Percentiles rank a stretch among this genome's conserved stretches.
These are phyloP conservation scores for Avahi laniger DNA, from an alignment of 2,797 vertebrate species.

Conservation along the genomic window DNA sequence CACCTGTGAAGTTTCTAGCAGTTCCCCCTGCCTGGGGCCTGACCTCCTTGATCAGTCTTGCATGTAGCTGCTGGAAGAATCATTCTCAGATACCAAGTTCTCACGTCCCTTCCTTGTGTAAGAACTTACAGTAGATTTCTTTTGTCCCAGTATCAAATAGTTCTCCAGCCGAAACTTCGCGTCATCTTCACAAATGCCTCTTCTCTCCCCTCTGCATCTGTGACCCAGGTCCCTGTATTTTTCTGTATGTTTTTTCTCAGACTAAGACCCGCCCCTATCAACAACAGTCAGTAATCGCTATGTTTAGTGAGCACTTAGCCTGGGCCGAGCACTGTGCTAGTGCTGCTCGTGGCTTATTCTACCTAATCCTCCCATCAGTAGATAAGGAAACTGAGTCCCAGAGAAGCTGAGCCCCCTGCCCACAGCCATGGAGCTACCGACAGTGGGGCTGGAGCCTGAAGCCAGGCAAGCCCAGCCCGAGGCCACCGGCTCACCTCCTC, in stretches of 20 bases:
- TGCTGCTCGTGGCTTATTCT: background rate
- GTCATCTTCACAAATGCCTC: background rate
- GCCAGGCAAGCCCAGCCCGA: background rate
- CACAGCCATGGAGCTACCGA: background rate
- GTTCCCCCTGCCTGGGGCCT: background rate
- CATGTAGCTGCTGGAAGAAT: background rate
- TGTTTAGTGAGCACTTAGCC: background rate
- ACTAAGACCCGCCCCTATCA: background rate
- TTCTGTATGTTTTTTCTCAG: background rate
- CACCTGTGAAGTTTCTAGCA: background rate
- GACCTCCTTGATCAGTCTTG: background rate
- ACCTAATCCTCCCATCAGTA: background rate
- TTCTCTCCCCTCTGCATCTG: background rate
- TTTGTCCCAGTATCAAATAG: background rate
- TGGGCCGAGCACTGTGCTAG: background rate
- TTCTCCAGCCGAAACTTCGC: background rate
- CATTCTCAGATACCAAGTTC: background rate
- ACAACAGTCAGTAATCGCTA: background rate
- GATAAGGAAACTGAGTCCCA: constrained; percentile 6
- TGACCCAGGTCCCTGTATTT: background rate
- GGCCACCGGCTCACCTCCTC: background rate
- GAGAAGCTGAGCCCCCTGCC: background rate
- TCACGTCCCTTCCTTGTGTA: background rate
- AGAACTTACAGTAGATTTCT: background rate
- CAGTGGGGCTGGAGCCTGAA: background rate